Evolutionary conservation across 2,888 invertebrate species (phyloP).

Genomic region (Brachylomia viminalis): DNA sequence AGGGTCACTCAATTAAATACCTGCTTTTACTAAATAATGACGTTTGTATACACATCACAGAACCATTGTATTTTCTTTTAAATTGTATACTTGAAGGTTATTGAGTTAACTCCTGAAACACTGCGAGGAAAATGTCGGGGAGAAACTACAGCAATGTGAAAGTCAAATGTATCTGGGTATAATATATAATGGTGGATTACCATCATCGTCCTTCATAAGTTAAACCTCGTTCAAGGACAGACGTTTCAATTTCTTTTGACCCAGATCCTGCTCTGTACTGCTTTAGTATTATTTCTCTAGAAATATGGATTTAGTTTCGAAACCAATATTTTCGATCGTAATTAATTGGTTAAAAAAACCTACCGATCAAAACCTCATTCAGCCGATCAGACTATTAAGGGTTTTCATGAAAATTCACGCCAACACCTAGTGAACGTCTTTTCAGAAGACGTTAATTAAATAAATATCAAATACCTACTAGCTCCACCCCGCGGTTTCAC

Average conservation of each 20-base stretch:
- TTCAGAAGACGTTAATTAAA: not conserved
- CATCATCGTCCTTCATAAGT: conserved; percentile 17
- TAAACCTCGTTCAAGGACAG: conserved; percentile 25
- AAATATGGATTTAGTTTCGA: not conserved
- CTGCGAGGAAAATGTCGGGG: conserved; percentile 15
- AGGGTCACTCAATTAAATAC: not conserved
- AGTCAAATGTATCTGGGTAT: conserved; percentile 26
- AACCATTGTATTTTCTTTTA: not conserved
- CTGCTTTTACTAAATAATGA: not conserved
- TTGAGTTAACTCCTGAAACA: not conserved
- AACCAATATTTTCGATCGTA: not conserved
- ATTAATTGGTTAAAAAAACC: too few relatives aligned
- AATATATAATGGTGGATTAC: conserved; percentile 34
- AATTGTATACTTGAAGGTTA: not conserved
- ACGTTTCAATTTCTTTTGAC: conserved; percentile 43
- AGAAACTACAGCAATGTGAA: conserved; percentile 24
- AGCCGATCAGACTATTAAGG: too few relatives aligned
- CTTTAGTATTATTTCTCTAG: not conserved
- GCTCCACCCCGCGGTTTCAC: too few relatives aligned
- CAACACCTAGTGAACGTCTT: not conserved
- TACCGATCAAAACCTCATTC: too few relatives aligned
- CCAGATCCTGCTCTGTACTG: conserved; percentile 7
- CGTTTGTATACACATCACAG: not conserved
- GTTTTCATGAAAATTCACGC: not conserved
- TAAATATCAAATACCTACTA: not conserved